Conservation (phyloP, 2,888 invertebrate species). For the Eupeodes latifasciatus region DNA sequence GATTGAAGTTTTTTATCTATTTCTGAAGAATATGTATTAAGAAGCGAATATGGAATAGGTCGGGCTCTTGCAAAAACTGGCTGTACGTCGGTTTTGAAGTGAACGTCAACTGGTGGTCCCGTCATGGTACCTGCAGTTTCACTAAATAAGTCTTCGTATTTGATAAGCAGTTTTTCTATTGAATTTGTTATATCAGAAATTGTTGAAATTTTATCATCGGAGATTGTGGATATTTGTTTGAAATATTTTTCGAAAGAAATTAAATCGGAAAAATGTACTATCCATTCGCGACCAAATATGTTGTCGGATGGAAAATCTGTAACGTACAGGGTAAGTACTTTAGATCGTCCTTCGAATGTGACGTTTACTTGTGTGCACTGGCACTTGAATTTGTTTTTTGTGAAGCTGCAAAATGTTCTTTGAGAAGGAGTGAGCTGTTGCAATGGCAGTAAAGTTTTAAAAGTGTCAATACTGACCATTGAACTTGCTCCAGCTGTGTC, state of each 20-base stretch:
- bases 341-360: not conserved
- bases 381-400: conserved; percentile 1
- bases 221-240: too few species aligned
- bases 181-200: not conserved
- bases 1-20: not conserved
- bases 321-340: too few species aligned
- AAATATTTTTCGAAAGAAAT: too few species aligned
- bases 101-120: not conserved
- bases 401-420: too few species aligned
- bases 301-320: too few species aligned
- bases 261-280: too few species aligned
- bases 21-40: not conserved
- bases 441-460: too few species aligned
- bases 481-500: too few species aligned
- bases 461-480: too few species aligned
- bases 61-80: conserved; percentile 8
- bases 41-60: conserved; percentile 1
- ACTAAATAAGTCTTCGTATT: conserved; percentile 32
- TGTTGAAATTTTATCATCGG: too few species aligned
- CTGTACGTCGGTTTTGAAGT: not conserved
- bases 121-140: not conserved
- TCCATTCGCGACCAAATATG: too few species aligned
- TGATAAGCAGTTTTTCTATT: not conserved
- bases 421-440: too few species aligned
- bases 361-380: not conserved